A percentile compares a stretch with the other conserved stretches of the same genome.
Evolutionary conservation across 1,140 invertebrate species (phyloP).

Genomic region (Andricus grossulariae): DNA sequence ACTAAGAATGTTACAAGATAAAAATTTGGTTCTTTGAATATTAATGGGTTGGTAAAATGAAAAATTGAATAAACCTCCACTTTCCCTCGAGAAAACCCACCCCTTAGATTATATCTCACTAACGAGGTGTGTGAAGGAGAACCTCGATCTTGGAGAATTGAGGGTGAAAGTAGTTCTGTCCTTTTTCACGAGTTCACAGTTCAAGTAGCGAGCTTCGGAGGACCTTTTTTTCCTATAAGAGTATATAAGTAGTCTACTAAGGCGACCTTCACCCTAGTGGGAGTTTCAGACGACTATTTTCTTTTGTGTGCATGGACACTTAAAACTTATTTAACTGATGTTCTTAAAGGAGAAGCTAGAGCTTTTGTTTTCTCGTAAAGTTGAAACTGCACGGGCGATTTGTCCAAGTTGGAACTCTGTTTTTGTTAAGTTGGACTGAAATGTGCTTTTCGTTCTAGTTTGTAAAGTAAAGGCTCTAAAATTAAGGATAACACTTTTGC

Average conservation of each 20-base stretch:
- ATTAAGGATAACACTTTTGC: too few relatives aligned
- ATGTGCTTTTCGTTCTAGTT: neutral
- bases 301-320: constrained; percentile 3
- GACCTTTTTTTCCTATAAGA: neutral
- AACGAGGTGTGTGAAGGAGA: neutral
- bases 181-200: too few relatives aligned
- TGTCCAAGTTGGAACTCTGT: neutral
- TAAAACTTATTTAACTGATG: constrained; percentile 10
- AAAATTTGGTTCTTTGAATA: too few relatives aligned
- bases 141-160: neutral
- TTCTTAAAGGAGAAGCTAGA: neutral
- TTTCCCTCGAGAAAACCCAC: neutral
- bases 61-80: neutral
- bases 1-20: too few relatives aligned
- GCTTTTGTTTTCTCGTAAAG: constrained; percentile 10
- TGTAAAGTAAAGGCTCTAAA: too few relatives aligned
- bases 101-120: constrained; percentile 9
- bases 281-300: constrained; percentile 5
- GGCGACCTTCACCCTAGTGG: neutral
- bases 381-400: neutral
- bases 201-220: neutral
- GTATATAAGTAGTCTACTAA: neutral
- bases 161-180: neutral
- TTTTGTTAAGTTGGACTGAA: neutral
- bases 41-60: too few relatives aligned